A percentile compares a stretch with the other conserved stretches of the same genome.
These are phyloP conservation scores for Brachionus asplanchnoidis DNA, from an alignment of 1,140 invertebrate species.

Conservation along the genomic window DNA sequence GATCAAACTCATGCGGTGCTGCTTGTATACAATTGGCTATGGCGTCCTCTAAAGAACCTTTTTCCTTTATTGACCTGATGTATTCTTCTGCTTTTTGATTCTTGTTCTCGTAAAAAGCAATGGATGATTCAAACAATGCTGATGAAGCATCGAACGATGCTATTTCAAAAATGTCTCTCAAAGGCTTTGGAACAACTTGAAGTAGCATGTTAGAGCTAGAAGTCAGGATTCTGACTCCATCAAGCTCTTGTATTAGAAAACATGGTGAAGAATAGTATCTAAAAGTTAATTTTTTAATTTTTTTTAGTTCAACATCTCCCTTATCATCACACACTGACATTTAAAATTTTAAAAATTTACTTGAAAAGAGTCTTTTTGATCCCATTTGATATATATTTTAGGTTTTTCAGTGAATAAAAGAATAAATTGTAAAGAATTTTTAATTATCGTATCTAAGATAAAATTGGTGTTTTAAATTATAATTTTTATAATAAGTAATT, in stretches of 20 bases:
- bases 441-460: no score
- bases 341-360: no score
- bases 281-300: not conserved
- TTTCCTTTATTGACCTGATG: conserved; percentile 29
- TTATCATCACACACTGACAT: no score
- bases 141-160: conserved; percentile 18
- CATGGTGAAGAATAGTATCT: not conserved
- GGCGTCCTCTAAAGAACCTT: conserved; percentile 26
- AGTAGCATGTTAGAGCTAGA: not conserved
- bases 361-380: no score
- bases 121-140: conserved; percentile 28
- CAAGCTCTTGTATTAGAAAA: conserved; percentile 22
- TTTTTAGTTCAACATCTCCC: not conserved
- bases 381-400: no score
- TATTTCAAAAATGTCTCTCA: conserved; percentile 38
- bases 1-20: conserved; percentile 37
- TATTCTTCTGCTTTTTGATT: conserved; percentile 41
- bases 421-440: no score
- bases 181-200: conserved; percentile 11
- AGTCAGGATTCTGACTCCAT: conserved; percentile 16
- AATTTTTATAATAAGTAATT: no score
- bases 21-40: conserved; percentile 39
- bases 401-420: no score
- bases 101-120: conserved; percentile 33
- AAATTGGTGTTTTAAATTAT: not conserved